phyloP scores from a whole-genome alignment of 2,113 vertebrate genomes.

The Paralichthys olivaceus region DNA sequence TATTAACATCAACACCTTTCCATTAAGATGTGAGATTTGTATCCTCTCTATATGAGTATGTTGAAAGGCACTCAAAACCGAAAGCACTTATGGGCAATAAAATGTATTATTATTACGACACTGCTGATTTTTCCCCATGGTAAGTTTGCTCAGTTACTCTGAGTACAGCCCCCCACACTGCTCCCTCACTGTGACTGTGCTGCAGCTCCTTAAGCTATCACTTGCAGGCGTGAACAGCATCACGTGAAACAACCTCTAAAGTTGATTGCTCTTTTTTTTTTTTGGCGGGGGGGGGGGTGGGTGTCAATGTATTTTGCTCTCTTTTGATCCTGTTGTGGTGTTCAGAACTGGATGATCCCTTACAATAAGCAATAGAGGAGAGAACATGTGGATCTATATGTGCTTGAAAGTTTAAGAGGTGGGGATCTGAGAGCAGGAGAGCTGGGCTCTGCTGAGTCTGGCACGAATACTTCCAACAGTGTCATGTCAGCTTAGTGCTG shows the following conservation, averaged over 20 bases:
- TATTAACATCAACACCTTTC: constrained; percentile 3
- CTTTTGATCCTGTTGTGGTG: constrained; percentile 37
- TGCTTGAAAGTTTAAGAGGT: constrained; percentile 36
- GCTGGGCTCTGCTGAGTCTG: constrained; percentile 61
- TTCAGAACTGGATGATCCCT: constrained; percentile 18
- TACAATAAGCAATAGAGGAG: constrained; percentile 3
- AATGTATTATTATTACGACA: constrained; percentile 42
- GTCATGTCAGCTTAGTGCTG: constrained; percentile 76
- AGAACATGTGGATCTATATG: constrained; percentile 5
- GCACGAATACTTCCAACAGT: constrained; percentile 68
- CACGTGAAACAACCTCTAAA: constrained; percentile 14
- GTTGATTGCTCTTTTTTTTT: not conserved
- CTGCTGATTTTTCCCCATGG: constrained; percentile 28
- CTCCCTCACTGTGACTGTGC: constrained; percentile 24
- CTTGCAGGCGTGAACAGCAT: constrained; percentile 15
- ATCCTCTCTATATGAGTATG: not conserved
- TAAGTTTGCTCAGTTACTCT: constrained; percentile 36
- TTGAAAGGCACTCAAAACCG: constrained; percentile 8
- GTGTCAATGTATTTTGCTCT: constrained; percentile 22
- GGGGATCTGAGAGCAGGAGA: constrained; percentile 32
- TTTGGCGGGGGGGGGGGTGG: too few relatives aligned
- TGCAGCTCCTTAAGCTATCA: constrained; percentile 24
- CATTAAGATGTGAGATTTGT: not conserved
- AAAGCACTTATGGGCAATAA: constrained; percentile 45
- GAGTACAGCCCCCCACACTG: constrained; percentile 20